These are phyloP conservation scores for Enteromius viviparus DNA, from an alignment of 2,797 vertebrate genomes.

Conservation along the genomic window DNA sequence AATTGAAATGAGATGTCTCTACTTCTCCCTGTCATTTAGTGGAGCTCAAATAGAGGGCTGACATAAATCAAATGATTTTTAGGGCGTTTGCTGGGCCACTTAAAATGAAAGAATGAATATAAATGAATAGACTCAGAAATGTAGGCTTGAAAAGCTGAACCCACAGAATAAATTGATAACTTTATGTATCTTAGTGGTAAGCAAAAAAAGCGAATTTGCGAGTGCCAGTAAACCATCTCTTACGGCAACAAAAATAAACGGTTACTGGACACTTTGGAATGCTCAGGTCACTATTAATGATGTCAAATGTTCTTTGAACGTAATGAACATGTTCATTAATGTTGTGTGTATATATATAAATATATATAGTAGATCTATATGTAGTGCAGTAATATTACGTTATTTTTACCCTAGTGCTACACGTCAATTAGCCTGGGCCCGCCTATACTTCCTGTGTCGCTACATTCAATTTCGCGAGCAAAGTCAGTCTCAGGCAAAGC, in stretches of 20 bases:
- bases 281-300: not conserved
- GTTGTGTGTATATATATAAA: too few relatives aligned
- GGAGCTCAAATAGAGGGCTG: conserved; percentile 34
- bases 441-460: too few relatives aligned
- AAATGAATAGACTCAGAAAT: conserved; percentile 31
- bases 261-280: not conserved
- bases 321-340: too few relatives aligned
- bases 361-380: not conserved
- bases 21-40: conserved; percentile 56
- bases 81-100: conserved; percentile 29
- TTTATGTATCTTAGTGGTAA: conserved; percentile 21
- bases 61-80: conserved; percentile 20
- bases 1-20: conserved; percentile 69
- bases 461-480: too few relatives aligned
- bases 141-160: conserved; percentile 15
- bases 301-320: not conserved
- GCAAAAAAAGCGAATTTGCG: conserved; percentile 2
- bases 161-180: not conserved
- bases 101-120: conserved; percentile 44
- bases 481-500: too few relatives aligned
- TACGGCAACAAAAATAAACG: not conserved
- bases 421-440: too few relatives aligned
- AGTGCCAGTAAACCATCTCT: not conserved
- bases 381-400: not conserved
- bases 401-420: not conserved